These are phyloP conservation scores for Zaprionus ghesquierei DNA, from an alignment of 1,140 invertebrate genomes.

Conservation along the genomic window DNA sequence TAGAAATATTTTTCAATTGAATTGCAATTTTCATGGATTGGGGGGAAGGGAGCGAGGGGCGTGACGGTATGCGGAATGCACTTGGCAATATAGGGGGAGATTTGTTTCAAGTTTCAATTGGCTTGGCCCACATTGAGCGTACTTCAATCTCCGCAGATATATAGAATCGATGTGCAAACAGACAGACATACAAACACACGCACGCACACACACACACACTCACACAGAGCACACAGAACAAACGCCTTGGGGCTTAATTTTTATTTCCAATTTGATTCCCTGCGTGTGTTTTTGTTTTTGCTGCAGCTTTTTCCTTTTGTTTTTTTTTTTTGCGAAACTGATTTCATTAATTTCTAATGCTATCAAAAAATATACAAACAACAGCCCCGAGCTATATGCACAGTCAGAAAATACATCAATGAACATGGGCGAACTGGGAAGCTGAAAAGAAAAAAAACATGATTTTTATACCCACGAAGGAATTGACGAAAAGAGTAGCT, in stretches of 20 bases:
- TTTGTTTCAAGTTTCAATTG: not conserved
- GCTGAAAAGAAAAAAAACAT: slow-evolving; percentile 5
- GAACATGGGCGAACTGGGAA: slow-evolving; percentile 36
- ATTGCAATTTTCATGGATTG: slow-evolving; percentile 5
- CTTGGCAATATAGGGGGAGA: not conserved
- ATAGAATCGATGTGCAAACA: slow-evolving; percentile 27
- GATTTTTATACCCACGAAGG: not conserved
- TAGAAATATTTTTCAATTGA: slow-evolving; percentile 15
- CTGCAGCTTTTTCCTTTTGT: slow-evolving; percentile 10
- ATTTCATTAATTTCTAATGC: slow-evolving; percentile 81
- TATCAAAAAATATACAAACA: slow-evolving; percentile 64
- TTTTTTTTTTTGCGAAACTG: slow-evolving; percentile 57
- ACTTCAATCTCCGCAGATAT: slow-evolving; percentile 16
- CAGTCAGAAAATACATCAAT: slow-evolving; percentile 53
- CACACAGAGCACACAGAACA: slow-evolving; percentile 34
- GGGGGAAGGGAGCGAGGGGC: too few relatives aligned
- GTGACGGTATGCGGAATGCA: slow-evolving; percentile 1
- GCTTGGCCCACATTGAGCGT: not conserved
- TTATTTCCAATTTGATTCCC: slow-evolving; percentile 55
- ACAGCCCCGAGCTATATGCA: slow-evolving; percentile 53
- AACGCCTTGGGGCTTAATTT: slow-evolving; percentile 52
- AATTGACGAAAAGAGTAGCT: not conserved
- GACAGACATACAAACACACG: not conserved
- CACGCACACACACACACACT: slow-evolving; percentile 10
- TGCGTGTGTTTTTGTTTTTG: slow-evolving; percentile 18